Evolutionary conservation across 1,140 invertebrate genomes (phyloP).

Genomic region (Pteromalus puparum): DNA sequence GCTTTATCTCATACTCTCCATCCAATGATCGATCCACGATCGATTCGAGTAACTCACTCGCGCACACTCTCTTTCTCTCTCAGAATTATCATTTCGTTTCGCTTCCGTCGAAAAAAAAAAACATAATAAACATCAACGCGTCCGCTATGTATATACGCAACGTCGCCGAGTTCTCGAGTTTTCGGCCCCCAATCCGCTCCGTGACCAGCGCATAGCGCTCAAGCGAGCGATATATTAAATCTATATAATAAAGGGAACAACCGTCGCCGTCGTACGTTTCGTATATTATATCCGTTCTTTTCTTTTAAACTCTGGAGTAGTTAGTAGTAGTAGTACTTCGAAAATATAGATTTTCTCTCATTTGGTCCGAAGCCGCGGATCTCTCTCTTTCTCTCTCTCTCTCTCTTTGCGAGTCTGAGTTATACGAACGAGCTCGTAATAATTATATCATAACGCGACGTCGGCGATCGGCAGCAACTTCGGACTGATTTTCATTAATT

Average conservation of each 20-base stretch:
- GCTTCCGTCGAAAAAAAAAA: too few species aligned
- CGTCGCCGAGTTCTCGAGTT: not conserved
- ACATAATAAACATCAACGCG: not conserved
- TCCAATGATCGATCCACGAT: slow-evolving; percentile 50
- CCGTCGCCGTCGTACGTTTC: too few species aligned
- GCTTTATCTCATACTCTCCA: not conserved
- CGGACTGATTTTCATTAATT: not conserved
- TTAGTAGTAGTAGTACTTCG: slow-evolving; percentile 4
- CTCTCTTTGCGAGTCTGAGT: too few species aligned
- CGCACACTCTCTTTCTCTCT: too few species aligned
- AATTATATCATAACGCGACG: not conserved
- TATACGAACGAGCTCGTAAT: too few species aligned
- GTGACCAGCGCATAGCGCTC: too few species aligned
- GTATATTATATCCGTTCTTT: not conserved
- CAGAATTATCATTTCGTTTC: too few species aligned
- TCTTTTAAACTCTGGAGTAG: not conserved
- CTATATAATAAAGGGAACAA: too few species aligned
- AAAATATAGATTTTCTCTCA: slow-evolving; percentile 47
- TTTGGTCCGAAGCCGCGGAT: slow-evolving; percentile 36
- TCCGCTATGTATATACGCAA: not conserved
- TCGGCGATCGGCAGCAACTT: not conserved
- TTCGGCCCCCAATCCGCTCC: slow-evolving; percentile 1
- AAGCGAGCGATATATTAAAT: too few species aligned
- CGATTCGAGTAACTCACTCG: slow-evolving; percentile 34
- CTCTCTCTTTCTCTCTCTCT: not conserved